Evolutionary conservation across 2,113 vertebrate species (phyloP).

Genomic region (Thunnus thynnus): DNA sequence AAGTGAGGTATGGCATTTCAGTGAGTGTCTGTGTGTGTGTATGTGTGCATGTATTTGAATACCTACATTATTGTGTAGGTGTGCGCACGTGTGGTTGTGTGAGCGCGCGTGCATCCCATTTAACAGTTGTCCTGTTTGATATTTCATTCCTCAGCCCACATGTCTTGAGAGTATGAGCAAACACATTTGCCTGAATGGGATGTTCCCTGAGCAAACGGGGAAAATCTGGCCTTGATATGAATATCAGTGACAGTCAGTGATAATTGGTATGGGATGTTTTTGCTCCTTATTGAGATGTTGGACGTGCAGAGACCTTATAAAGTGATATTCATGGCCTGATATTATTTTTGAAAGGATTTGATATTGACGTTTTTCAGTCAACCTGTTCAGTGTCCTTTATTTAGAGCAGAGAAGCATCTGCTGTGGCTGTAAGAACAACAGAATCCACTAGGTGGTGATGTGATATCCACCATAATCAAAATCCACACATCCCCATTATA

Average conservation of each 20-base stretch:
- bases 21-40: conserved; percentile 40
- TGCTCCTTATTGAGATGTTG: conserved; percentile 59
- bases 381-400: background rate
- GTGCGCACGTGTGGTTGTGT: conserved; percentile 1
- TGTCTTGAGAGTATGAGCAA: conserved; percentile 77
- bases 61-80: background rate
- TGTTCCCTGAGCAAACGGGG: conserved; percentile 72
- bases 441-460: conserved; percentile 71
- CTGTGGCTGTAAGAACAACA: conserved; percentile 23
- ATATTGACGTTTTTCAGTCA: background rate
- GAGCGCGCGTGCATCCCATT: conserved; percentile 57
- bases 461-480: conserved; percentile 51
- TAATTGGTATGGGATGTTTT: conserved; percentile 58
- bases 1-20: conserved; percentile 34
- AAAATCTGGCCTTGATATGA: conserved; percentile 67
- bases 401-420: background rate
- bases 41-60: conserved; percentile 16
- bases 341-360: background rate
- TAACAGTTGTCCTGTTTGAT: conserved; percentile 78
- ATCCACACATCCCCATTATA: conserved; percentile 47
- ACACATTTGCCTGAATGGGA: conserved; percentile 79
- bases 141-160: conserved; percentile 78
- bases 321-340: conserved; percentile 2
- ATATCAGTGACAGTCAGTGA: conserved; percentile 62
- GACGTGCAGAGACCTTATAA: background rate